phyloP scores from a whole-genome alignment of 2,797 vertebrate species.

The Esox masquinongy region DNA sequence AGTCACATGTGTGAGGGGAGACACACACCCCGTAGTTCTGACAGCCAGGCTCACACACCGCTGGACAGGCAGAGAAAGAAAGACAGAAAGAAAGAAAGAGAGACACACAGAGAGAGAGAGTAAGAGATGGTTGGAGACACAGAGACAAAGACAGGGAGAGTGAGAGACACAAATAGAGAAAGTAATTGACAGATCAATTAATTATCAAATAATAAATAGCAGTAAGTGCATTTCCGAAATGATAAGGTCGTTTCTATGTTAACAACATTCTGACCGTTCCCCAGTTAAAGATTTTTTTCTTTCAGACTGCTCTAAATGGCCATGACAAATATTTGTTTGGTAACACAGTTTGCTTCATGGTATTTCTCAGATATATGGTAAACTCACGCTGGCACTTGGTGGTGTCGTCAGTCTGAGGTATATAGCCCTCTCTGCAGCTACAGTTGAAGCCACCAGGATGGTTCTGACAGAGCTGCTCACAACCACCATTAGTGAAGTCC shows the following conservation, averaged over 20 bases:
- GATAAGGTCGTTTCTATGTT: no score
- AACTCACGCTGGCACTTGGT: slow-evolving; percentile 79
- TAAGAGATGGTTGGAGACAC: not conserved
- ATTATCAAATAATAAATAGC: no score
- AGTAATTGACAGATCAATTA: not conserved
- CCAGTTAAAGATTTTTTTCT: no score
- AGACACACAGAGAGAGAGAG: not conserved
- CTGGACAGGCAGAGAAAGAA: slow-evolving; percentile 50
- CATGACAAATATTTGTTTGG: not conserved
- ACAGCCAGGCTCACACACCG: slow-evolving; percentile 76
- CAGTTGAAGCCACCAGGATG: slow-evolving; percentile 74
- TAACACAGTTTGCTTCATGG: not conserved
- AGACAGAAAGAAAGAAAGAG: not conserved
- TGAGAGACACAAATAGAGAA: not conserved
- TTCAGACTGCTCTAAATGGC: no score
- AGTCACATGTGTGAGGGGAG: slow-evolving; percentile 78
- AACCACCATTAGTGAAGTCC: slow-evolving; percentile 80
- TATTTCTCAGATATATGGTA: not conserved
- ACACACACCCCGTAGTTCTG: slow-evolving; percentile 81
- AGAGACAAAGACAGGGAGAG: not conserved
- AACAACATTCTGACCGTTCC: no score
- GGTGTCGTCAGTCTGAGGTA: slow-evolving; percentile 66
- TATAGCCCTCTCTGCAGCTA: slow-evolving; percentile 73
- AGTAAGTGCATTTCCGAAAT: no score
- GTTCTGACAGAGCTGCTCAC: slow-evolving; percentile 80